These are phyloP conservation scores for Eueides isabella DNA, from an alignment of 1,140 invertebrate genomes.

Conservation along the genomic window DNA sequence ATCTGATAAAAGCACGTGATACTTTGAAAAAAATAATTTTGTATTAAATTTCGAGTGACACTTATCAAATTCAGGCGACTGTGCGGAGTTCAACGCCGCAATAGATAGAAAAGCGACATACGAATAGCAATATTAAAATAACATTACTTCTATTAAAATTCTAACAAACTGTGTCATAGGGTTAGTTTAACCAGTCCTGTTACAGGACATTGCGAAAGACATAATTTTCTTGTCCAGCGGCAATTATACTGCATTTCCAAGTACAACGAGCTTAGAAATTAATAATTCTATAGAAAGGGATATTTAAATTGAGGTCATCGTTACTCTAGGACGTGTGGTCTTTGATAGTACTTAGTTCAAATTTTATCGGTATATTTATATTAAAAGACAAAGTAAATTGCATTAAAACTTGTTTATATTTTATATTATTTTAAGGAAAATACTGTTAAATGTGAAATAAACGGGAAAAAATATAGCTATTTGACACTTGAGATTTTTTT, in stretches of 20 bases:
- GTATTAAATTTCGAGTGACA: too few relatives aligned
- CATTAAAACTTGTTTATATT: too few relatives aligned
- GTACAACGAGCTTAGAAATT: slow-evolving; percentile 20
- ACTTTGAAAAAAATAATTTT: too few relatives aligned
- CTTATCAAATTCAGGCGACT: too few relatives aligned
- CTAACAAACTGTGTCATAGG: slow-evolving; percentile 22
- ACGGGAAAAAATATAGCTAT: too few relatives aligned
- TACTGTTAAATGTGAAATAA: too few relatives aligned
- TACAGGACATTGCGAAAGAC: slow-evolving; percentile 46
- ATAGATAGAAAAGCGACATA: too few relatives aligned
- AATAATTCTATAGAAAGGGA: slow-evolving; percentile 10
- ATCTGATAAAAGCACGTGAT: too few relatives aligned
- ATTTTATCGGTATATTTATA: neutral
- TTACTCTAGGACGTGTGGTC: neutral
- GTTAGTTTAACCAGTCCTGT: slow-evolving; percentile 33
- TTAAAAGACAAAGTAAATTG: too few relatives aligned
- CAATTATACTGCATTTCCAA: slow-evolving; percentile 36
- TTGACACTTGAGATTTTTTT: too few relatives aligned
- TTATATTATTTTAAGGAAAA: too few relatives aligned
- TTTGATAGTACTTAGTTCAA: neutral
- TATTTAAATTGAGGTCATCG: slow-evolving; percentile 3
- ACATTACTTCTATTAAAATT: neutral
- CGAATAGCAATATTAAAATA: neutral
- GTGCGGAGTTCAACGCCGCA: too few relatives aligned
- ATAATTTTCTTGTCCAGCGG: slow-evolving; percentile 42